Percentiles rank a stretch among this genome's conserved stretches.
phyloP scores from a whole-genome alignment of 2,797 vertebrate species.

The Odontamblyopus rebecca region DNA sequence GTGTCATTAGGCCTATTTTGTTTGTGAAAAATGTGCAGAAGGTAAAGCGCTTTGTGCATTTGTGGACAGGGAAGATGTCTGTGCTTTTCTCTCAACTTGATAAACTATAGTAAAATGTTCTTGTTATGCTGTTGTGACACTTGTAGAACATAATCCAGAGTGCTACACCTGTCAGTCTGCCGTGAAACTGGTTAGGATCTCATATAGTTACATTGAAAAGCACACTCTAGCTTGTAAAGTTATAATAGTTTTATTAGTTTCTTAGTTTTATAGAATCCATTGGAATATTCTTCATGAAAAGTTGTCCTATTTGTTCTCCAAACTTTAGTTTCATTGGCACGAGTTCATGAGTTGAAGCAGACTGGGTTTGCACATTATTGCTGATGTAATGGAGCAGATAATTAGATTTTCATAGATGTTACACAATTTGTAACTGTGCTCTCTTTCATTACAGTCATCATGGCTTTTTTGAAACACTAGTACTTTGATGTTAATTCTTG shows the following conservation, averaged over 20 bases:
- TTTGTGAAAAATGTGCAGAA: too few relatives aligned
- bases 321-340: not conserved
- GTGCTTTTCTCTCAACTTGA: too few relatives aligned
- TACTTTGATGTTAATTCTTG: constrained; percentile 30
- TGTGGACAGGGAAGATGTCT: too few relatives aligned
- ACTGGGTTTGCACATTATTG: constrained; percentile 3
- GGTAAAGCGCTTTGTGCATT: too few relatives aligned
- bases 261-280: not conserved
- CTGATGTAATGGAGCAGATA: constrained; percentile 11
- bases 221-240: not conserved
- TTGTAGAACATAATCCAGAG: too few relatives aligned
- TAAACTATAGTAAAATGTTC: too few relatives aligned
- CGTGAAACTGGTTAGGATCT: too few relatives aligned
- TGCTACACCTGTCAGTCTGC: too few relatives aligned
- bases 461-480: not conserved
- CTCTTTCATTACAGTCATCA: not conserved
- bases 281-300: not conserved
- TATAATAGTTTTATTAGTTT: not conserved
- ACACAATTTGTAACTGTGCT: not conserved
- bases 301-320: not conserved
- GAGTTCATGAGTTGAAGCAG: not conserved
- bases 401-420: constrained; percentile 6
- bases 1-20: too few relatives aligned
- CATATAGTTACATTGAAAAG: too few relatives aligned
- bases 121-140: too few relatives aligned